Percentiles rank a stretch among this genome's conserved stretches.
These are phyloP conservation scores for Oxygymnocypris stewartii DNA, from an alignment of 2,113 vertebrate species.

Conservation along the genomic window DNA sequence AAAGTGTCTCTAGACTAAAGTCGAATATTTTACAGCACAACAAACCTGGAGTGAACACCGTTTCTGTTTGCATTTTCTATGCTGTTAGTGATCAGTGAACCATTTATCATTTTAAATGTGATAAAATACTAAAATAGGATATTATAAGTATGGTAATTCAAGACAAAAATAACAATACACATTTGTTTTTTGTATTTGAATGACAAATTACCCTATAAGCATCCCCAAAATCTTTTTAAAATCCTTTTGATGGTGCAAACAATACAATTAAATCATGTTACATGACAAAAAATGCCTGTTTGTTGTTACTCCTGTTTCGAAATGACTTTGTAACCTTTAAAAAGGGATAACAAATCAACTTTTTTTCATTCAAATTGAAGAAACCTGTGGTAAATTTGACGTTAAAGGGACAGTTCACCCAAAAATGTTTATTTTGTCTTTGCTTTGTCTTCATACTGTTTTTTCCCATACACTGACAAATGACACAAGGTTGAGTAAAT, in stretches of 20 bases:
- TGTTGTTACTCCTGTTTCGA: neutral
- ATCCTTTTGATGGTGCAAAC: neutral
- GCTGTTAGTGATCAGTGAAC: neutral
- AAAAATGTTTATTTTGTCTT: neutral
- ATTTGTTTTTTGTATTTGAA: neutral
- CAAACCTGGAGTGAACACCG: neutral
- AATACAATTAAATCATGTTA: neutral
- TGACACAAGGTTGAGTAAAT: neutral
- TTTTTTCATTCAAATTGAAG: neutral
- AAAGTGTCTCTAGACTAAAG: conserved; percentile 55
- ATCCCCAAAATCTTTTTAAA: neutral
- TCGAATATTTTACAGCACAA: neutral
- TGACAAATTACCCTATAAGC: neutral
- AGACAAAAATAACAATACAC: neutral
- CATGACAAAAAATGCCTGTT: no score
- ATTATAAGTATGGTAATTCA: neutral
- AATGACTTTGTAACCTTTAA: neutral
- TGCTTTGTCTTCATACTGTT: neutral
- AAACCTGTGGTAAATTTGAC: neutral
- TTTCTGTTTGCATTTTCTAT: neutral
- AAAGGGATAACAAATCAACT: neutral
- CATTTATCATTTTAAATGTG: neutral
- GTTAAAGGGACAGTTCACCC: neutral
- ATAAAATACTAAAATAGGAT: neutral
- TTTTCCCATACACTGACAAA: neutral